Evolutionary conservation across 2,888 invertebrate species (phyloP).

Genomic region (Crocallis elinguaria): DNA sequence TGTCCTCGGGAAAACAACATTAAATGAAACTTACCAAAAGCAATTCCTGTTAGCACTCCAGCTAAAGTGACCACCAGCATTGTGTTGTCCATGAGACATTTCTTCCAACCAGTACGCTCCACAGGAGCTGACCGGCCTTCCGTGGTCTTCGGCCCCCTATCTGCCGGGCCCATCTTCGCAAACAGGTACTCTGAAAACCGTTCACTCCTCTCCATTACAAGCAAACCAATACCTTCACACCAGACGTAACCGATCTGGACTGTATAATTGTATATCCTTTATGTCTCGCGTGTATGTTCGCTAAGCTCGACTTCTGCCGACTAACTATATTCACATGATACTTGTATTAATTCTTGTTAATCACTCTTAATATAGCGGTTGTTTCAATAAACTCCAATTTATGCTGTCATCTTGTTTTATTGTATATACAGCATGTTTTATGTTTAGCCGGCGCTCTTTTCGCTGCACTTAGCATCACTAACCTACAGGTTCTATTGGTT

Average conservation of each 20-base stretch:
- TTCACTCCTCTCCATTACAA: conserved; percentile 86
- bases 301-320: background rate
- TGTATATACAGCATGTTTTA: conserved; percentile 7
- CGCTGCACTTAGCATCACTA: conserved; percentile 41
- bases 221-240: conserved; percentile 56
- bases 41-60: conserved; percentile 91
- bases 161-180: conserved; percentile 90
- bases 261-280: too few relatives aligned
- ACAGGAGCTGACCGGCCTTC: conserved; percentile 86
- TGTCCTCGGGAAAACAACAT: background rate
- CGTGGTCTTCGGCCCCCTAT: conserved; percentile 85
- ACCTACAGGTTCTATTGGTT: conserved; percentile 38
- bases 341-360: conserved; percentile 15
- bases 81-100: conserved; percentile 90
- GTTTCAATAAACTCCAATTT: conserved; percentile 21
- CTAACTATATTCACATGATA: conserved; percentile 16
- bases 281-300: conserved; percentile 5
- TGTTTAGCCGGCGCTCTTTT: conserved; percentile 31
- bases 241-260: conserved; percentile 48
- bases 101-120: conserved; percentile 87
- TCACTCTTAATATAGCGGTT: conserved; percentile 21
- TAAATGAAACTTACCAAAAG: conserved; percentile 84
- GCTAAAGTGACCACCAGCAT: conserved; percentile 91
- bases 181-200: conserved; percentile 92
- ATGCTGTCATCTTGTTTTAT: conserved; percentile 12